Evolutionary conservation across 1,140 invertebrate genomes (phyloP).

Genomic region (Parapsyche elsis): DNA sequence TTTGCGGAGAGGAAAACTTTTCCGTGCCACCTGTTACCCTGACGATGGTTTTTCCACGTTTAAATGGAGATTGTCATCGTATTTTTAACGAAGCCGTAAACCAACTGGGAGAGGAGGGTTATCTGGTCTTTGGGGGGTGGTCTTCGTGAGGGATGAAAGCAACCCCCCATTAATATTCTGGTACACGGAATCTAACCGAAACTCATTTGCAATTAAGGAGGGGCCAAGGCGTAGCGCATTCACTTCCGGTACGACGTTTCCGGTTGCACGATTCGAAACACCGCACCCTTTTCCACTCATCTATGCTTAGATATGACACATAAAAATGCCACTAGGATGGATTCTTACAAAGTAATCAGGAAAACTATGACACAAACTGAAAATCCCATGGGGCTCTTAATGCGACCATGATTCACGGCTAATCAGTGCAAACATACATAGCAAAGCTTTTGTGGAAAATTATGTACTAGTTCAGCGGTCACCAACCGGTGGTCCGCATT

Average conservation of each 20-base stretch:
- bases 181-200: constrained; percentile 56
- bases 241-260: not conserved
- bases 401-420: too few species aligned
- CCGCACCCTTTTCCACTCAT: too few species aligned
- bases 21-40: not conserved
- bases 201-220: constrained; percentile 56
- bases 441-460: too few species aligned
- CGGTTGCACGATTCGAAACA: not conserved
- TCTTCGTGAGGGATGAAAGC: constrained; percentile 7
- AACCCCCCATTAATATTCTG: constrained; percentile 54
- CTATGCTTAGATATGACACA: not conserved
- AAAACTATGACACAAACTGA: too few species aligned
- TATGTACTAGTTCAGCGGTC: too few species aligned
- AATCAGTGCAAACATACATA: too few species aligned
- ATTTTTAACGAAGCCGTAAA: constrained; percentile 27
- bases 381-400: not conserved
- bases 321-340: not conserved
- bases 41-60: not conserved
- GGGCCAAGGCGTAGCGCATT: constrained; percentile 46
- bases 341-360: not conserved
- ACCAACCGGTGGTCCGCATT: too few species aligned
- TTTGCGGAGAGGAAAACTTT: not conserved
- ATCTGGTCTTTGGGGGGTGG: not conserved
- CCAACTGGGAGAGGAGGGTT: not conserved
- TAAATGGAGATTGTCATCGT: not conserved